Evolutionary conservation across 2,888 invertebrate genomes (phyloP).

Genomic region (Drosophila leonis): DNA sequence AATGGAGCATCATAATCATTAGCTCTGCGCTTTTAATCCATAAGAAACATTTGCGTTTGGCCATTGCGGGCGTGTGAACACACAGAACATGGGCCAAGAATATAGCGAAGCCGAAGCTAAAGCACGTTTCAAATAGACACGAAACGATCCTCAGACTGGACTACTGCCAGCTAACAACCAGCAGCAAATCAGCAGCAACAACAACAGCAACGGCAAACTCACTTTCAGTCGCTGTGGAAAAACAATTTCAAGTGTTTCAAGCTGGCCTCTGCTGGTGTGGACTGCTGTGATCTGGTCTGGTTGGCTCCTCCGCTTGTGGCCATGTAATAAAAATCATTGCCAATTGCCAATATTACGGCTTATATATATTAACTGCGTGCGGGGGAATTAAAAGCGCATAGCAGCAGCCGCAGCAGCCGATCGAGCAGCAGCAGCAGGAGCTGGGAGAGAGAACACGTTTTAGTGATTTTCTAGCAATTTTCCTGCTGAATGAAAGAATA

Average conservation of each 20-base stretch:
- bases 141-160: conserved; percentile 34
- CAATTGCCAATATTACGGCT: conserved; percentile 81
- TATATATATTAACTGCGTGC: conserved; percentile 76
- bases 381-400: conserved; percentile 67
- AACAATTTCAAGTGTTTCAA: conserved; percentile 53
- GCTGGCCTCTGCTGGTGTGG: conserved; percentile 15
- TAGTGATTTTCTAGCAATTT: conserved; percentile 83
- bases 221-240: conserved; percentile 65
- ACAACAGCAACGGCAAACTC: conserved; percentile 53
- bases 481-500: conserved; percentile 60
- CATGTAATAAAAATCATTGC: conserved; percentile 81
- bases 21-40: conserved; percentile 16
- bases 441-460: conserved; percentile 74
- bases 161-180: conserved; percentile 54
- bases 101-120: conserved; percentile 9
- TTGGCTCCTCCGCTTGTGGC: conserved; percentile 30
- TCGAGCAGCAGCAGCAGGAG: conserved; percentile 20
- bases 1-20: conserved; percentile 20
- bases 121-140: conserved; percentile 45
- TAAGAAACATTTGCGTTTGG: conserved; percentile 38
- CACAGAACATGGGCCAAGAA: conserved; percentile 20
- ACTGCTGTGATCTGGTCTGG: conserved; percentile 10
- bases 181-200: conserved; percentile 10
- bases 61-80: conserved; percentile 59
- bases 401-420: conserved; percentile 20